These are phyloP conservation scores for Ostrea edulis DNA, from an alignment of 1,140 invertebrate genomes.

Conservation along the genomic window DNA sequence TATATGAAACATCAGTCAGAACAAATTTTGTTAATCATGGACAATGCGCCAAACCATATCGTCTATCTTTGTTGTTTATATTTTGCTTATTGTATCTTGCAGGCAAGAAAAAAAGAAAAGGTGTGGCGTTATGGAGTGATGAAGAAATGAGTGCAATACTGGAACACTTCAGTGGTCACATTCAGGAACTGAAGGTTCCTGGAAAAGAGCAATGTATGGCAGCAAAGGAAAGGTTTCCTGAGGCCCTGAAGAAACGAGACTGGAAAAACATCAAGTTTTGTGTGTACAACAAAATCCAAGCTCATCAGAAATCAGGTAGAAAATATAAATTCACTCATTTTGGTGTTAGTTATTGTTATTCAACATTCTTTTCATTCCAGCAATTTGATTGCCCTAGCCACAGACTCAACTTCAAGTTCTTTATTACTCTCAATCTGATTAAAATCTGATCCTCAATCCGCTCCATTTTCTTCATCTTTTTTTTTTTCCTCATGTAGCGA, in stretches of 20 bases:
- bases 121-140: not conserved
- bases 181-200: not conserved
- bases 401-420: not conserved
- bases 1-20: too few species aligned
- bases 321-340: not conserved
- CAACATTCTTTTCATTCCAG: not conserved
- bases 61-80: too few species aligned
- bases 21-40: too few species aligned
- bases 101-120: not conserved
- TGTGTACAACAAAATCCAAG: constrained; percentile 16
- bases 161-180: not conserved
- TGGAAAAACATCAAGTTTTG: constrained; percentile 19
- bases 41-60: too few species aligned
- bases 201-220: not conserved
- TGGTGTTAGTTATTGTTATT: not conserved
- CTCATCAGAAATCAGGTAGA: not conserved
- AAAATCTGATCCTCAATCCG: too few species aligned
- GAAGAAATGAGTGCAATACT: not conserved
- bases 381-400: not conserved
- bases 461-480: not conserved
- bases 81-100: not conserved
- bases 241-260: not conserved
- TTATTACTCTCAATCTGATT: not conserved
- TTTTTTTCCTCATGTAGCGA: not conserved
- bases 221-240: not conserved